A percentile compares a stretch with the other conserved stretches of the same genome.
Conservation (phyloP, 2,113 vertebrate species). For the Chaenocephalus aceratus region DNA sequence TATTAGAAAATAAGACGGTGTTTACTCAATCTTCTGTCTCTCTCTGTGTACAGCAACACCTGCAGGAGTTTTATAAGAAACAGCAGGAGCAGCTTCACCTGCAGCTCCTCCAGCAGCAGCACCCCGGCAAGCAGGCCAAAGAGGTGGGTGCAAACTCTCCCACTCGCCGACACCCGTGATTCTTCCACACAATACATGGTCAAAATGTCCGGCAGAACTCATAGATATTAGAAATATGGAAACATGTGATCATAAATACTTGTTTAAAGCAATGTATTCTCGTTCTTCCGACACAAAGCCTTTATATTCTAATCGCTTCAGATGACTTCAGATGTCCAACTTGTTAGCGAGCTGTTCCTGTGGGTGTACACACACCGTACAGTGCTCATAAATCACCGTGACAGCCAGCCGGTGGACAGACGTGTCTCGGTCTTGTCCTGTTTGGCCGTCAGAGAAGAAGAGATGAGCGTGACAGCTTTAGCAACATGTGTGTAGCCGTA, state of each 20-base stretch:
- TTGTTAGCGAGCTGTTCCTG: conserved; percentile 54
- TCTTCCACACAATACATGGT: too few relatives aligned
- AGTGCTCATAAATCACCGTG: conserved; percentile 97
- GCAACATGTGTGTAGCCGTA: conserved; percentile 31
- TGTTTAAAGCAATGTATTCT: too few relatives aligned
- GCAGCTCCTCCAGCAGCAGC: conserved; percentile 98
- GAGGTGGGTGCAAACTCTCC: conserved; percentile 85
- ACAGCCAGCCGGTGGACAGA: conserved; percentile 87
- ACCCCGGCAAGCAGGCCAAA: conserved; percentile 96
- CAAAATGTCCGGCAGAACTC: too few relatives aligned
- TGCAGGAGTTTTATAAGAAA: conserved; percentile 99
- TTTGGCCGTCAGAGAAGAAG: conserved; percentile 86
- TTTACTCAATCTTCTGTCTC: neutral
- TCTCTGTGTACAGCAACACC: conserved; percentile 94
- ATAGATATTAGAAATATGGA: too few relatives aligned
- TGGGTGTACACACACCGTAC: conserved; percentile 43
- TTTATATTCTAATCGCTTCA: too few relatives aligned
- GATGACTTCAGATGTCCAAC: conserved; percentile 1
- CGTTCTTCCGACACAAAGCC: neutral
- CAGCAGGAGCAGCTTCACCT: conserved; percentile 99
- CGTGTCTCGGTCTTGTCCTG: conserved; percentile 75
- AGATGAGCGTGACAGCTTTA: conserved; percentile 39
- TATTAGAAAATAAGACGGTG: neutral
- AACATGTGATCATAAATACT: too few relatives aligned
- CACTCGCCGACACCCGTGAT: neutral